phyloP scores from a whole-genome alignment of 2,113 vertebrate species.

The Brienomyrus longianalis region DNA sequence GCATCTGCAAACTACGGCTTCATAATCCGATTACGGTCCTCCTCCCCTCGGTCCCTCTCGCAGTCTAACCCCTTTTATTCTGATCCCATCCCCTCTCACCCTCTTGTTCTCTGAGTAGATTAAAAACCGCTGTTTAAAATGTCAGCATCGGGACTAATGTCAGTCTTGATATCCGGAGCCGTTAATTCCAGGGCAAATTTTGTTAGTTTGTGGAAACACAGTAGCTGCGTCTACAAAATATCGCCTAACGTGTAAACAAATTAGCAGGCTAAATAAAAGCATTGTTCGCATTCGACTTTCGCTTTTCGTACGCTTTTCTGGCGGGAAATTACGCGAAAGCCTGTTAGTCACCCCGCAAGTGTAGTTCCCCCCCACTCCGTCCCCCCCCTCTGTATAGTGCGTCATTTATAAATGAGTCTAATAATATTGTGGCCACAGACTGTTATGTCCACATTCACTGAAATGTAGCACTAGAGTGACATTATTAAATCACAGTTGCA shows the following conservation, averaged over 20 bases:
- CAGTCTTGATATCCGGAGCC: conserved; percentile 16
- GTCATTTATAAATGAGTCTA: not conserved
- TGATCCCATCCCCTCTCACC: conserved; percentile 29
- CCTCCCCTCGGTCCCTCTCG: conserved; percentile 28
- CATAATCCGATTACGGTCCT: conserved; percentile 70
- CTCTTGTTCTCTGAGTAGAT: conserved; percentile 15
- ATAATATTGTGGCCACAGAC: not conserved
- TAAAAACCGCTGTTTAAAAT: conserved; percentile 29
- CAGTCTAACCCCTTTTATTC: conserved; percentile 20
- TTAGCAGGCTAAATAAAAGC: not conserved
- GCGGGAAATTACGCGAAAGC: not conserved
- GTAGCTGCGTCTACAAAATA: not conserved
- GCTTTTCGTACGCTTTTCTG: not conserved
- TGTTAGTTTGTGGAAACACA: not conserved
- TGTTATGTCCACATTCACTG: not conserved
- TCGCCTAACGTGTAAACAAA: not conserved
- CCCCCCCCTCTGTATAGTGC: not conserved
- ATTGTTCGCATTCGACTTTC: not conserved
- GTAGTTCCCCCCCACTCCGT: not conserved
- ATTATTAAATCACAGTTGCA: not conserved
- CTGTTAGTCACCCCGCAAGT: not conserved
- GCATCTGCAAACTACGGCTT: conserved; percentile 37
- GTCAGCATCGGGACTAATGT: conserved; percentile 38
- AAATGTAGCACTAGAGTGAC: not conserved
- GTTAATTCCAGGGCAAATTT: not conserved